Evolutionary conservation across 2,888 invertebrate species (phyloP), one percentile per base, ranked within the genome.

Genomic region (Eupithecia subumbrata): DNA sequence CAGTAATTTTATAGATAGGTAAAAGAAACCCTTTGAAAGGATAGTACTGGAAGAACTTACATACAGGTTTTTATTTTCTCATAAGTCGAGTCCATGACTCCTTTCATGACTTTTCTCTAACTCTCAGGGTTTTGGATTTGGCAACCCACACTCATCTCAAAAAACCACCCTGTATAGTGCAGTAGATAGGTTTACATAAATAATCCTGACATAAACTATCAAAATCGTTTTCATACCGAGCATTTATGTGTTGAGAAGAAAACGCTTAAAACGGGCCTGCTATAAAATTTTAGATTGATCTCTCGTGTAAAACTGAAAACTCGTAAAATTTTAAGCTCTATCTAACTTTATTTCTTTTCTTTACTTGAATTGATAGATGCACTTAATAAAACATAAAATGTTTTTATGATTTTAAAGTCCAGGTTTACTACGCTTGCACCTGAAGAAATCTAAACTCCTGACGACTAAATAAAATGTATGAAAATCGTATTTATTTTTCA

Each of bases 281-380:
- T 75, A 56, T 75, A 72, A 75, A 69, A 52, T 69, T 56, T 40
- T 66, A 64, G 64, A 72, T 73, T 43, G 69, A 73, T 73, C 68
- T 37, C 37, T 71, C 63, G 71, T 73, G 73, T 76, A 73, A 76
- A 76, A 73, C 76, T 71, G 71, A 25, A 73, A 71, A 74, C 69
- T 74, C 77, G 77, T 77, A 74, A 77, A 60, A 12, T 60, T 60
- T 60, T 60, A 69, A 73, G 43, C 48, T 69, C 73, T 73, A 71
- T 69, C 71, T 63, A 64, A 74, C 25, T 74, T 79, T 73, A 76
- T 63, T 48, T 72, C 30, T 71, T 68, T 68, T 75, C 72, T 72
- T 72, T 74, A 48, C 60, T 73, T 56, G 71, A 68, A 79, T 79
- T 76, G 74, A 74, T 73, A 69, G 76, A 43, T 74, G 72, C 52